These are phyloP conservation scores for Macrocentrus cingulum DNA, from an alignment of 1,140 invertebrate genomes.

Conservation along the genomic window DNA sequence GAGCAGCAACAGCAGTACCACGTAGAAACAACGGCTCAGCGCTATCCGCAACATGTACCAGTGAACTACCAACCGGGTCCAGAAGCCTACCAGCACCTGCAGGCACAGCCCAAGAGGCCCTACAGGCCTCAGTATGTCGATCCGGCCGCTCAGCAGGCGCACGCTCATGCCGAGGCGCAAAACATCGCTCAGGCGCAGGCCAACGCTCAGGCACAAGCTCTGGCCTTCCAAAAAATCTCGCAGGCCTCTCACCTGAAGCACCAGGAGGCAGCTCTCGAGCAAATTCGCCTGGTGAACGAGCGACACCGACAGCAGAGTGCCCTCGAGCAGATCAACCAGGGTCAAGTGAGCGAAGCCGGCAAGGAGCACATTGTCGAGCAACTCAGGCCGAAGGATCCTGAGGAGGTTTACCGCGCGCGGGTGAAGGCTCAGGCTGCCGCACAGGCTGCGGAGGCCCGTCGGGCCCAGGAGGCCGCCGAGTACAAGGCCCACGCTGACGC, in stretches of 20 bases:
- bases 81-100: slow-evolving; percentile 37
- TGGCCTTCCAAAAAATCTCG: slow-evolving; percentile 51
- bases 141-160: slow-evolving; percentile 33
- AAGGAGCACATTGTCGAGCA: slow-evolving; percentile 44
- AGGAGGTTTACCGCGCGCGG: slow-evolving; percentile 46
- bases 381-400: slow-evolving; percentile 44
- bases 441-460: slow-evolving; percentile 46
- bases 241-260: slow-evolving; percentile 52
- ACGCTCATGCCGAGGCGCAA: slow-evolving; percentile 35
- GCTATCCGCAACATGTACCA: slow-evolving; percentile 26
- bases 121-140: slow-evolving; percentile 45
- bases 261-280: slow-evolving; percentile 46
- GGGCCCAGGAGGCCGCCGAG: slow-evolving; percentile 47
- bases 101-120: slow-evolving; percentile 23
- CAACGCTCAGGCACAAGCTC: slow-evolving; percentile 47
- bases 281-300: slow-evolving; percentile 48
- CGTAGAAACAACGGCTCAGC: slow-evolving; percentile 49
- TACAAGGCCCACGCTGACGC: slow-evolving; percentile 56
- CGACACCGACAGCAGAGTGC: slow-evolving; percentile 47
- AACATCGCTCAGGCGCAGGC: slow-evolving; percentile 46
- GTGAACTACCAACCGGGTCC: slow-evolving; percentile 31
- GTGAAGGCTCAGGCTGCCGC: slow-evolving; percentile 48
- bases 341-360: slow-evolving; percentile 53
- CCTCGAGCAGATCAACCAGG: slow-evolving; percentile 52
- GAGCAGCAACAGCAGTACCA: slow-evolving; percentile 49